Evolutionary conservation across 2,888 invertebrate genomes (phyloP), one percentile per base, ranked within the genome.

Genomic region (Morpho deidamia): DNA sequence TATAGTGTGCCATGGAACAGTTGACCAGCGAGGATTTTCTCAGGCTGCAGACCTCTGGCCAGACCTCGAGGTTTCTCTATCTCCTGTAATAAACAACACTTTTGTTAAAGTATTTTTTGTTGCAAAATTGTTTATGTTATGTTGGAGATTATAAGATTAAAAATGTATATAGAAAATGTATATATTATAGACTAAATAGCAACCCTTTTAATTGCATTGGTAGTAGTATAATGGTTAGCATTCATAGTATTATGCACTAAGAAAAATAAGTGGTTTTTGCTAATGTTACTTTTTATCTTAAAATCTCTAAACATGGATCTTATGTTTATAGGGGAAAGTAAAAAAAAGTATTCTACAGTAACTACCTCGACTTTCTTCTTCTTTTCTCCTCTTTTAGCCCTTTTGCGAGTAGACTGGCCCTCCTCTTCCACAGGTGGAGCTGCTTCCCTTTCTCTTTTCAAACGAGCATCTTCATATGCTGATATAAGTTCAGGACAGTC

Each of bases 1-100:
- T 94, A 95, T 0, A 97, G 90, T 70, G 95, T 95, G 1, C 97
- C 97, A 67, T 93, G 94, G n/a, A 94, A 94, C 71, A 97, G 94
- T 11, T 97, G 97, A 0, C 96, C 97, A 3, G 97, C 97, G 55
- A 97, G 93, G 51, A 98, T 97, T 79, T 94, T 94, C 56, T 97
- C 95, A 32, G 97, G 94, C 58, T 94, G 92, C 8, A 97, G 79
- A 0, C 94, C 94, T 44, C 96, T 83, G 43, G 95, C 95, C 67
- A 97, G 94, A 0, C 97, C 97, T 52, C 94, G 87, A 0, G 93
- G 91, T 67, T 93, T 93, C 37, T 90, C 89, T 9, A 93, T 90
- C 70, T 92, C 91, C 77, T 92, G 85, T n/a, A 48, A 32, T 8
- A 8, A 12, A 14, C 0, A 39, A 3, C 10, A 14, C 5, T 23